Conservation (phyloP, 1,140 invertebrate species). For the Drosophila mauritiana region DNA sequence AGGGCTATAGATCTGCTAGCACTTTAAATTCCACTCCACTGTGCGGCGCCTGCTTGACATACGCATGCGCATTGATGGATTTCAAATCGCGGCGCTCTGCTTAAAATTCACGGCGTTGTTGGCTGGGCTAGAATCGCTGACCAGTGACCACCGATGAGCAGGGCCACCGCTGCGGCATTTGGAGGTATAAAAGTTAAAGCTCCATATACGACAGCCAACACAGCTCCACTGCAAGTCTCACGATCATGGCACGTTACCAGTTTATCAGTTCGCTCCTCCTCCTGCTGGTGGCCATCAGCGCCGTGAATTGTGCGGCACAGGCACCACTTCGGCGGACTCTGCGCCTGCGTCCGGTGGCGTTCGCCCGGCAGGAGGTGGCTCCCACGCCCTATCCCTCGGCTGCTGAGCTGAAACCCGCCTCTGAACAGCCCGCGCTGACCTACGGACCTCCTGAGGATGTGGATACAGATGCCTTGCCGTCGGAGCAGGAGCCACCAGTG, state of each 20-base stretch:
- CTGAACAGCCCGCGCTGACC: conserved; percentile 60
- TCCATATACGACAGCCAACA: conserved; percentile 64
- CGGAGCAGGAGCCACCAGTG: conserved; percentile 26
- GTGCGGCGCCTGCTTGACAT: conserved; percentile 67
- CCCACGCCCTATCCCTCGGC: conserved; percentile 75
- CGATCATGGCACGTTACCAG: conserved; percentile 73
- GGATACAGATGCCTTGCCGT: conserved; percentile 40
- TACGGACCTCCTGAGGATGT: conserved; percentile 71
- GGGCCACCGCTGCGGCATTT: conserved; percentile 26
- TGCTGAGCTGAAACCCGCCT: conserved; percentile 64
- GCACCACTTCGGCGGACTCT: conserved; percentile 35
- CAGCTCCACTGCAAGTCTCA: conserved; percentile 49
- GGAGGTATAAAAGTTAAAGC: conserved; percentile 63
- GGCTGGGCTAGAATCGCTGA: conserved; percentile 59
- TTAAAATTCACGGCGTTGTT: conserved; percentile 59
- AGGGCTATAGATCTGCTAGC: conserved; percentile 28
- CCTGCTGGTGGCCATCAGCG: conserved; percentile 60
- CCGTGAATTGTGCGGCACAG: conserved; percentile 43
- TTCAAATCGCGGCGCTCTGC: conserved; percentile 50
- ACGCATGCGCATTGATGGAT: conserved; percentile 50
- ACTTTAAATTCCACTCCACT: conserved; percentile 50
- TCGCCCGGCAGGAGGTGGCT: conserved; percentile 50
- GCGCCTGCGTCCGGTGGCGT: conserved; percentile 42
- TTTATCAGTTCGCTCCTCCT: conserved; percentile 51
- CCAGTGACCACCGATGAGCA: conserved; percentile 34